A percentile compares a stretch with the other conserved stretches of the same genome.
Conservation (phyloP, 2,113 vertebrate species). For the Charadrius vociferus region DNA sequence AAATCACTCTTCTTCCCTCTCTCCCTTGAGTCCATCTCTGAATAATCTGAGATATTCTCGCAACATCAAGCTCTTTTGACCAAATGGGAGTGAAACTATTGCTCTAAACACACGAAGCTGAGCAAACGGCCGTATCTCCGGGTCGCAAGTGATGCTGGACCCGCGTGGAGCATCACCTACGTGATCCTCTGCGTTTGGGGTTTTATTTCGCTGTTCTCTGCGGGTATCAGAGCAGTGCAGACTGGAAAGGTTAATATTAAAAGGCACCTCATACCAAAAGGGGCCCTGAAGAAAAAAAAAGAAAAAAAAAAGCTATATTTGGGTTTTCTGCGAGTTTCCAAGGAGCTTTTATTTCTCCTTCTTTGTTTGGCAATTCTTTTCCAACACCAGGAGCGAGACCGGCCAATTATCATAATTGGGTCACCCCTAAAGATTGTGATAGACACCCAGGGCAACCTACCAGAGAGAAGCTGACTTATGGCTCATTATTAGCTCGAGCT, state of each 20-base stretch:
- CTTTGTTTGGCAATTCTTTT: constrained; percentile 35
- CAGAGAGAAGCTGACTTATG: constrained; percentile 74
- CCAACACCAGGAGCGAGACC: constrained; percentile 30
- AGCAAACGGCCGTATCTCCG: neutral
- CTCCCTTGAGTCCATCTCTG: neutral
- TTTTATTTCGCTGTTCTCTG: neutral
- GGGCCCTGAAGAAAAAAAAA: neutral
- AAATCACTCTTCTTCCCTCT: neutral
- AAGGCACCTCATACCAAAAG: neutral
- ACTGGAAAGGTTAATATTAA: neutral
- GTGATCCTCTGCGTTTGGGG: neutral
- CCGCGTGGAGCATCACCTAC: neutral
- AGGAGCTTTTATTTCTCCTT: neutral
- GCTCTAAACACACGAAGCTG: neutral
- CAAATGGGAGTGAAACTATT: neutral
- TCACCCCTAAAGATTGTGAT: constrained; percentile 74
- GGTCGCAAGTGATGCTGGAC: neutral
- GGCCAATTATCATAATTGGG: constrained; percentile 79
- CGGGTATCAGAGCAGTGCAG: neutral
- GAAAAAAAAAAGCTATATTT: neutral
- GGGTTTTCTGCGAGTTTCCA: neutral
- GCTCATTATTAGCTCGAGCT: constrained; percentile 63
- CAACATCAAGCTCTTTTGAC: neutral
- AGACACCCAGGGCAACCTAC: constrained; percentile 72
- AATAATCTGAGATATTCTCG: neutral